Evolutionary conservation across 2,113 vertebrate genomes (phyloP).

Genomic region (Turnix velox): DNA sequence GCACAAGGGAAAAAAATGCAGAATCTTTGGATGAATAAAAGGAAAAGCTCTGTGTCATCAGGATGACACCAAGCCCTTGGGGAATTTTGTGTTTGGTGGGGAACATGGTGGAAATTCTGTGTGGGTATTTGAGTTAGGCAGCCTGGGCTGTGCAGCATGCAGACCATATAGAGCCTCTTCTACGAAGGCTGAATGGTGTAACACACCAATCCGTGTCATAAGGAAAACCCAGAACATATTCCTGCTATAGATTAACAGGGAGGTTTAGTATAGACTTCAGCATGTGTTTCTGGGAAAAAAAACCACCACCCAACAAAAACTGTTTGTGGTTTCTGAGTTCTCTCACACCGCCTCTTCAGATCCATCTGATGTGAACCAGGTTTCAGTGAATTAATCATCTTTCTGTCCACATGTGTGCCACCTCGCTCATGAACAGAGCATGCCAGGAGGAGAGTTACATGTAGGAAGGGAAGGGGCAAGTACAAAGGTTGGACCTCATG

Average conservation of each 20-base stretch:
- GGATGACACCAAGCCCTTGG: neutral
- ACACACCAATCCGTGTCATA: neutral
- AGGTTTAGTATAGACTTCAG: neutral
- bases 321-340: constrained; percentile 45
- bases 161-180: neutral
- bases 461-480: neutral
- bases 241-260: neutral
- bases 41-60: neutral
- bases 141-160: fast-evolving
- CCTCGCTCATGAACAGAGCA: neutral
- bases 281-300: neutral
- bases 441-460: neutral
- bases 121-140: neutral
- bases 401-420: neutral
- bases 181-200: neutral
- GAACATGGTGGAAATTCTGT: neutral
- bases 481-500: neutral
- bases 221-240: neutral
- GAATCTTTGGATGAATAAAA: neutral
- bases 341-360: neutral
- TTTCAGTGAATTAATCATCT: neutral
- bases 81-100: neutral
- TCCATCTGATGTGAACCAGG: neutral
- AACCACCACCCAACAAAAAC: neutral
- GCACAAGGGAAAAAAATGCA: neutral